These are phyloP conservation scores for Autographa gamma DNA, from an alignment of 2,888 invertebrate species.

Conservation along the genomic window DNA sequence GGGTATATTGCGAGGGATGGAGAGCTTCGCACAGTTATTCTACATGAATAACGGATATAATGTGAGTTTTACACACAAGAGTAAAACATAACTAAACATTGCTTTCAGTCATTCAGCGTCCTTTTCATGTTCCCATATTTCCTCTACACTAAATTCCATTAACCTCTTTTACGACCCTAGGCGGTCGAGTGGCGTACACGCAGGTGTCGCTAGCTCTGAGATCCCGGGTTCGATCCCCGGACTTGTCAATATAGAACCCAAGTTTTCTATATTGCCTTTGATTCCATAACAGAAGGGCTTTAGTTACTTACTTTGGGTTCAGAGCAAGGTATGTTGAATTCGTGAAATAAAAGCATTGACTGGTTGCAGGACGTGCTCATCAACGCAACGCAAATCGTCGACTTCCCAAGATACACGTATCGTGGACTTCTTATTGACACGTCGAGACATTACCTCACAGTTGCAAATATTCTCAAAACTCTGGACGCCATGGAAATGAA, in stretches of 20 bases:
- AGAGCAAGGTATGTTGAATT: neutral
- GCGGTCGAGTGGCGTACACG: no score
- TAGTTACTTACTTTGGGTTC: no score
- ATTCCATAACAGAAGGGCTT: no score
- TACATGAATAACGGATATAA: conserved; percentile 72
- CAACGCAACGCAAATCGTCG: conserved; percentile 91
- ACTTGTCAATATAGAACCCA: no score
- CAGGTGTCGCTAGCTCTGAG: no score
- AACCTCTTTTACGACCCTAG: no score
- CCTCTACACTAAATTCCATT: neutral
- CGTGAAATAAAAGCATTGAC: neutral
- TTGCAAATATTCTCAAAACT: conserved; percentile 90
- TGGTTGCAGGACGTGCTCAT: conserved; percentile 89
- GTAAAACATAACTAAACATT: no score
- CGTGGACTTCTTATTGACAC: conserved; percentile 96
- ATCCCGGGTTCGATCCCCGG: no score
- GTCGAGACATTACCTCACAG: conserved; percentile 94
- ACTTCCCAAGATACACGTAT: conserved; percentile 94
- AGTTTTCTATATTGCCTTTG: no score
- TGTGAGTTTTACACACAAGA: conserved; percentile 47
- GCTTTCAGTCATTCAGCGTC: no score
- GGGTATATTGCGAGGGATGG: conserved; percentile 95
- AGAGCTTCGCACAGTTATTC: conserved; percentile 95
- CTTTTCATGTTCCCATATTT: no score
- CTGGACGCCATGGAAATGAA: conserved; percentile 97